Base-by-base conservation (phyloP, 64 coral and sea anemone species). In the Montipora capricornis region DNA sequence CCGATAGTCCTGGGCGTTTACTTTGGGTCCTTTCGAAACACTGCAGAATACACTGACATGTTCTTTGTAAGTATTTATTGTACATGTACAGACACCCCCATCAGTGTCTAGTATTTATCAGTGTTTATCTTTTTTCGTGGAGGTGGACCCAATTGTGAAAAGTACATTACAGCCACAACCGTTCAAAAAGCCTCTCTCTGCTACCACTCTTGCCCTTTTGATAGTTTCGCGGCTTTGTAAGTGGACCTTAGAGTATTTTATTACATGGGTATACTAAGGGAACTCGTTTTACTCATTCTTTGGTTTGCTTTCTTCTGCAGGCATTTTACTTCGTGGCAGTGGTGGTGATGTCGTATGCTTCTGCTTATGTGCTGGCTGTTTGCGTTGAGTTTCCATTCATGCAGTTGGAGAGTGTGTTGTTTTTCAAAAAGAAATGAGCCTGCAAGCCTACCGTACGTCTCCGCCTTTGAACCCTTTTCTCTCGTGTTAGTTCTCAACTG, bases 301-400 rank as follows among this genome's bases (percentile, higher is more conserved):
- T 16, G 1, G 3, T 19, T 45, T 75, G 14, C 80, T 49, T 5
- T 75, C 15, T 81, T 49, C 3, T 75, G 1, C 58, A 95, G 94
- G 61, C 71, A 10, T 87, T 95, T 46, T 95, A 87, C 20, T 95
- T 87, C 75, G 81, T 91, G 6, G 58, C 80, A 11, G 13, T 70
- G 0, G 75, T 91, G 68, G 89, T 60, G 46, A 73, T 95, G 8
- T 91, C 94, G 12, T 95, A 95, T 49, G 94, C 78, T 8, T 16
- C 80, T 49, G 88, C 89, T 4, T 95, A 91, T 49, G 79, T 95
- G 53, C 89, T 95, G 19, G 94, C 94, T 17, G 49, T 95, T 11
- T 49, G 66, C 6, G 81, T 95, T 3, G 94, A 95, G 26, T 91
- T 91, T 81, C 94, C 94, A 44, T 79, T 82, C 20, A 95, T 95